Evolutionary conservation across 92 coral and sea anemone genomes (phyloP), one percentile per base, ranked within the genome.

Genomic region (Paragorgia papillata): DNA sequence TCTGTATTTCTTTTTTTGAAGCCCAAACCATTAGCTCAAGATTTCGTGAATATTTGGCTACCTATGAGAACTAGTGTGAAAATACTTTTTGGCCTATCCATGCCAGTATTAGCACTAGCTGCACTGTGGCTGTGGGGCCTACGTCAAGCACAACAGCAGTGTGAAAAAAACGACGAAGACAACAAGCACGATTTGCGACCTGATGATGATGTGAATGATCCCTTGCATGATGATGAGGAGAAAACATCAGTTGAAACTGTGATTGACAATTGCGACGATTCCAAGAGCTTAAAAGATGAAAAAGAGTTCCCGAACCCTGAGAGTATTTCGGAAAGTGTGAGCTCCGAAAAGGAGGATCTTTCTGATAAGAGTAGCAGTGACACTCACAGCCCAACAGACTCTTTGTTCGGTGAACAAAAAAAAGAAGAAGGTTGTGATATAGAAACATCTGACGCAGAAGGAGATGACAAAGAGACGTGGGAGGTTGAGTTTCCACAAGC

Each of bases 401-500:
- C 62, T 22, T 3, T 22, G 33, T 13, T 3, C 15, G 30, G 33
- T 28, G 62, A 56, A 3, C 30, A 56, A 3, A 28, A 22, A 17
- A 22, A 22, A 22, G 30, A 14, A 31, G 35, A 10, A 13, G 75
- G n/a, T 62, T 24, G 43, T 33, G 62, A 53, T 4, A 19, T 22
- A 18, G 90, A 75, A 29, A 63, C 48, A 5, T 41, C 80, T 5
- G 32, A 76, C 12, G 10, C 15, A 35, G 69, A 61, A 21, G 74
- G 68, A 68, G 71, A 70, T 2, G 90, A 94, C n/a, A 88, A 74
- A 78, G 91, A 88, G 79, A 88, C 92, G 26, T 94, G 98, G 90
- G 98, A 94, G 57, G 66, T 94, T 18, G 98, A 94, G 60, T 94
- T 94, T 66, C 98, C 98, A 0, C 98, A 94, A 86, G 92, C 90